phyloP scores from a whole-genome alignment of 2,888 invertebrate genomes.

The Thymelicus sylvestris region DNA sequence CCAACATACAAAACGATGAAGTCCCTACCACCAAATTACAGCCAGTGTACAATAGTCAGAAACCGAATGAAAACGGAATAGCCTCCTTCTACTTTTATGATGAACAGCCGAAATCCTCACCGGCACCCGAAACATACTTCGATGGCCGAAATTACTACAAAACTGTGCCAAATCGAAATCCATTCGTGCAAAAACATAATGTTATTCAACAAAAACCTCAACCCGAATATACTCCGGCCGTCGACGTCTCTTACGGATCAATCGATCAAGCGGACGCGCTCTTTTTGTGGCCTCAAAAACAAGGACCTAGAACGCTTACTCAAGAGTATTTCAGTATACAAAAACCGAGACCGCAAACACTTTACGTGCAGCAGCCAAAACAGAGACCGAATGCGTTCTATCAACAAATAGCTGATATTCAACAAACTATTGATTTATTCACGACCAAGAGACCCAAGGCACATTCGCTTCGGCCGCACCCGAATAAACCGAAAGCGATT shows the following conservation, averaged over 20 bases:
- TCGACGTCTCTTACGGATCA: slow-evolving; percentile 76
- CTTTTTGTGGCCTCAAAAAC: slow-evolving; percentile 80
- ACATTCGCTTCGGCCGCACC: slow-evolving; percentile 67
- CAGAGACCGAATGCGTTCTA: slow-evolving; percentile 84
- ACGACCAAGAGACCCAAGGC: slow-evolving; percentile 84
- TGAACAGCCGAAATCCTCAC: slow-evolving; percentile 84
- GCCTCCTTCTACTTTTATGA: slow-evolving; percentile 89
- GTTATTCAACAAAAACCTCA: slow-evolving; percentile 55
- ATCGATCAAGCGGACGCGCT: slow-evolving; percentile 77
- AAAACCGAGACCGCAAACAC: slow-evolving; percentile 70
- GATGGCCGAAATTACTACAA: slow-evolving; percentile 78
- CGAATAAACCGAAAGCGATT: slow-evolving; percentile 78
- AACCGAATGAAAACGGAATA: slow-evolving; percentile 74
- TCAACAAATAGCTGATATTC: slow-evolving; percentile 87
- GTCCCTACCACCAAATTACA: slow-evolving; percentile 82
- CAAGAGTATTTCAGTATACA: slow-evolving; percentile 83
- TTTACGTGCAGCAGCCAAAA: slow-evolving; percentile 71
- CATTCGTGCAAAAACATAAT: slow-evolving; percentile 59
- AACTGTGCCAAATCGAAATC: slow-evolving; percentile 62
- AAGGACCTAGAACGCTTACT: slow-evolving; percentile 78
- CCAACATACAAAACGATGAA: slow-evolving; percentile 81
- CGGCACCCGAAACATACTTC: slow-evolving; percentile 80
- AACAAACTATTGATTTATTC: slow-evolving; percentile 87
- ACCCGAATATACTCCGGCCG: slow-evolving; percentile 65
- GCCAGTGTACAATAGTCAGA: slow-evolving; percentile 73